These are phyloP conservation scores for Pammene aurita DNA, from an alignment of 2,888 invertebrate species.

Conservation along the genomic window DNA sequence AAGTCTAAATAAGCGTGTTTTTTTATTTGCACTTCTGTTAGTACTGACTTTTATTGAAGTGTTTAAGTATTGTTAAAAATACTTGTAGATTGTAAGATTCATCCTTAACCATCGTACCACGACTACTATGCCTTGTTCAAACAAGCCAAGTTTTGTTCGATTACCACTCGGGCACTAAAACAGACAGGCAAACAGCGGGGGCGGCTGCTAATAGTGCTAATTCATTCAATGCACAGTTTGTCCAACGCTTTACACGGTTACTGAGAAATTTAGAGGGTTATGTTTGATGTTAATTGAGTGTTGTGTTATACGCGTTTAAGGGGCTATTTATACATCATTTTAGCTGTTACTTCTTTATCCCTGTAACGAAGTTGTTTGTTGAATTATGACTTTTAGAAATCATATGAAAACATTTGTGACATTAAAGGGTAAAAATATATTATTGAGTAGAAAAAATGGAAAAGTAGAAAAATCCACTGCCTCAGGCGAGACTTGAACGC, in stretches of 20 bases:
- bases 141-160: constrained; percentile 32
- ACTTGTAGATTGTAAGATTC: no score
- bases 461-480: no score
- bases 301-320: constrained; percentile 15
- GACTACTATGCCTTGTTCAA: constrained; percentile 12
- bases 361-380: not conserved
- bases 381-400: no score
- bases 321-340: not conserved
- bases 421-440: no score
- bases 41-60: not conserved
- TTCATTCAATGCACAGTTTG: constrained; percentile 35
- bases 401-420: no score
- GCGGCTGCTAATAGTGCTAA: constrained; percentile 38
- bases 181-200: constrained; percentile 24
- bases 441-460: no score
- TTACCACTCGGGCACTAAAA: constrained; percentile 36
- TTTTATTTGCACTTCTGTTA: no score
- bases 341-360: constrained; percentile 13
- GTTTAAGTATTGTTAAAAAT: no score
- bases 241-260: constrained; percentile 32
- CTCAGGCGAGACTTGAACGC: no score
- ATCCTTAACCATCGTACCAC: constrained; percentile 14
- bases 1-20: no score
- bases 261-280: constrained; percentile 37
- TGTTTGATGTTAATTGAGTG: constrained; percentile 29